Evolutionary conservation across 2,797 vertebrate species (phyloP).

Genomic region (Meda fulgida): DNA sequence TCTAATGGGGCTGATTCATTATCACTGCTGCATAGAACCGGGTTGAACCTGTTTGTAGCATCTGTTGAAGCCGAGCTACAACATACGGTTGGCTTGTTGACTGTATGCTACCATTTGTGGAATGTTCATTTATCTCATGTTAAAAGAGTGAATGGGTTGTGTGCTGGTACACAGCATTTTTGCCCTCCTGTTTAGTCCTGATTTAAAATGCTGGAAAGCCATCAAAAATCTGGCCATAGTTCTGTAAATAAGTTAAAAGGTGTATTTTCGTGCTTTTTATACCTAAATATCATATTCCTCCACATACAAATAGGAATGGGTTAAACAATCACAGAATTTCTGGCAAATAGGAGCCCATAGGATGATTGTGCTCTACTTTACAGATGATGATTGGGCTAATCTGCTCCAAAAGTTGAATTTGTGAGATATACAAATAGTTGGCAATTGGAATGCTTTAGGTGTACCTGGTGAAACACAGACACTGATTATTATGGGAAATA

Average conservation of each 20-base stretch:
- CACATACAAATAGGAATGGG: constrained; percentile 57
- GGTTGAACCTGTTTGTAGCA: constrained; percentile 20
- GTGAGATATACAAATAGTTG: constrained; percentile 53
- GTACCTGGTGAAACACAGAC: constrained; percentile 47
- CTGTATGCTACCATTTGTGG: constrained; percentile 17
- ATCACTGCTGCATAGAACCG: constrained; percentile 52
- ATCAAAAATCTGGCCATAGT: constrained; percentile 20
- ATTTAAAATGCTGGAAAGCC: constrained; percentile 39
- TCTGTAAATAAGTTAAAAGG: constrained; percentile 31
- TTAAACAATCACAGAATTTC: constrained; percentile 51
- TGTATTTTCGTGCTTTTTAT: constrained; percentile 49
- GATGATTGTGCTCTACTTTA: constrained; percentile 79
- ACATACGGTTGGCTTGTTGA: constrained; percentile 19
- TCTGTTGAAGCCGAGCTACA: constrained; percentile 31
- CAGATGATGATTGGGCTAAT: constrained; percentile 56
- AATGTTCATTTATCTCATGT: constrained; percentile 31
- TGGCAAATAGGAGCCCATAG: constrained; percentile 78
- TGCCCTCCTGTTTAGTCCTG: neutral
- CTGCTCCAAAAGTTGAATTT: constrained; percentile 60
- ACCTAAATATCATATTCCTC: constrained; percentile 58
- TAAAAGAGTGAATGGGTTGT: neutral
- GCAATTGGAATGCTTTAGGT: constrained; percentile 70
- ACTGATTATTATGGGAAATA: constrained; percentile 51
- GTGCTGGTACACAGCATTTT: constrained; percentile 32
- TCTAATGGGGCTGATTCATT: constrained; percentile 34